Base-by-base conservation (phyloP, 92 coral and sea anemone species). In the Actinostola sp. region DNA sequence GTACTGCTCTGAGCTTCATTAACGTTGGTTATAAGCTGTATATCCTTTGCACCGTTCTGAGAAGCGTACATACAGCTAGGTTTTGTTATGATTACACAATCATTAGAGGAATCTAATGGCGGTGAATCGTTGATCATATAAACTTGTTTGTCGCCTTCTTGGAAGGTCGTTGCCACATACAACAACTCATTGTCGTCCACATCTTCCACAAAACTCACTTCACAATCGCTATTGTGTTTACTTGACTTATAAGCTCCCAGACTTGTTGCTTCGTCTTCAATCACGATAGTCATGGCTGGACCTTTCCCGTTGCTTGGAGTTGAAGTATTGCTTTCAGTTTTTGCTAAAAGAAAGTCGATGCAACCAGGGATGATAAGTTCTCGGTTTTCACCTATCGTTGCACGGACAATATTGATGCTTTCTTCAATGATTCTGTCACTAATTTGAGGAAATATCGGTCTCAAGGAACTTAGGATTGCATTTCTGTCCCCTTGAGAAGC, bases 371-470 rank as follows among this genome's bases (percentile, higher is more conserved):
- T 67, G 24, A 93, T 82, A 35, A 86, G 66, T 2, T 67, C 88
- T 11, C 83, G 81, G 36, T 78, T 85, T 13, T 78, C 75, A 6
- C 96, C 98, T 6, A 84, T 80, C 26, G 72, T 86, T 71, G 56
- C 32, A 15, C 84, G 85, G 19, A 86, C 89, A 29, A 76, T 82
- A 28, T 72, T 71, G 62, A 93, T 67, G 65, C 94, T 81, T 39
- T 58, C 56, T 29, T 67, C 60, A 16, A 93, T 68, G 27, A 71
- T 55, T 10, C 9, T 49, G 26, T 77, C 92, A 26, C 66, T 67
- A 15, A 88, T 36, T 66, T 91, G 98, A 16, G 98, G 98, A 60
- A 93, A 93, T 55, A 93, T 88, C 58, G 88, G 94, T 31, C 89
- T 79, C 43, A 93, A 62, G 19, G 86, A 78, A 66, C 83, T 82